These are phyloP conservation scores for Siphlonurus alternatus DNA, from an alignment of 2,888 invertebrate genomes.

Conservation along the genomic window DNA sequence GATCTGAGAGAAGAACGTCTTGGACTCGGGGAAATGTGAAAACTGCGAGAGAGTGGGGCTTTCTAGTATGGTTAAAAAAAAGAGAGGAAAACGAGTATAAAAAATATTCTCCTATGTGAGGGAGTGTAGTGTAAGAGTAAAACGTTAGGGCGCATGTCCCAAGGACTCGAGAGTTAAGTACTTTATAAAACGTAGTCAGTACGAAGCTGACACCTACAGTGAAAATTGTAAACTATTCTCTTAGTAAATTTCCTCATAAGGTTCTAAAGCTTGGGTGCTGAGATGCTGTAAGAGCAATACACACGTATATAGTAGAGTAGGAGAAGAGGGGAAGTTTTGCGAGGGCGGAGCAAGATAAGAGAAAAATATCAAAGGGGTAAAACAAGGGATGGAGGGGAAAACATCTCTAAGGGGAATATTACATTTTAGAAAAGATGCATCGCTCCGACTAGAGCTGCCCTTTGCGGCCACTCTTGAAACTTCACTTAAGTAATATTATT, in stretches of 20 bases:
- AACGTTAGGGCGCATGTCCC: neutral
- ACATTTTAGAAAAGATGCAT: neutral
- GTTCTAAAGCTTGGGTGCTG: neutral
- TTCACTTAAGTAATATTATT: no score
- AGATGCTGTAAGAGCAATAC: neutral
- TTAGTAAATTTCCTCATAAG: neutral
- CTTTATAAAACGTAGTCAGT: neutral
- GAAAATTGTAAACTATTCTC: neutral
- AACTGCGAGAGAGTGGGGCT: neutral
- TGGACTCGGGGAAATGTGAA: neutral
- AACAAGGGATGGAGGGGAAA: neutral
- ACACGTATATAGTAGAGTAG: neutral
- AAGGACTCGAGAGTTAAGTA: neutral
- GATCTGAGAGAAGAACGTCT: neutral
- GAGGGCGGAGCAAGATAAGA: slow-evolving; percentile 2
- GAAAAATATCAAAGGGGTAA: slow-evolving; percentile 2
- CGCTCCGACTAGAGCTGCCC: neutral
- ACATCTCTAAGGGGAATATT: neutral
- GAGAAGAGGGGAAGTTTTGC: neutral
- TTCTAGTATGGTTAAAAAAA: neutral
- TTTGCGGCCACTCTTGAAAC: neutral
- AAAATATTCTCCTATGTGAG: no score
- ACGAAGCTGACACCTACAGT: neutral
- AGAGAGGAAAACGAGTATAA: neutral
- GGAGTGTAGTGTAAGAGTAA: neutral